Base-by-base conservation (phyloP, 2,113 vertebrate species). In the Conger conger region DNA sequence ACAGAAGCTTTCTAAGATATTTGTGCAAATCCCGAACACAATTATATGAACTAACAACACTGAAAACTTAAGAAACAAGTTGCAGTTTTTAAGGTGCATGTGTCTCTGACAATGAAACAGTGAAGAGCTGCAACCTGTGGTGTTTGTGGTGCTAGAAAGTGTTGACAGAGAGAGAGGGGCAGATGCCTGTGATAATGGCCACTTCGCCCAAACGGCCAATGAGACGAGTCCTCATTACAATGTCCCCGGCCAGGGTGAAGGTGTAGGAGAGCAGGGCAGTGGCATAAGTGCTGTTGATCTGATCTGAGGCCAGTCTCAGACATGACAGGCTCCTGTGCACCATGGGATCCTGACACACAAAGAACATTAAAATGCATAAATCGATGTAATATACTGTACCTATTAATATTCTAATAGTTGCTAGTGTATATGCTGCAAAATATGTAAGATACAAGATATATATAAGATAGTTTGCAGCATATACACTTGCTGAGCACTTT, bases 201-300 rank as follows among this genome's bases (percentile, higher is more conserved):
- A 87, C 42, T 0, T 16, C 76, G 77, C 91, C 84, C 0, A 95
- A 86, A 16, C 91, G 87, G 1, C 87, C n/a, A 54, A 94, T 86
- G 33, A 95, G 92, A 2, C 60, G 16, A 54, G 30, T 45, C 2
- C 94, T 92, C 63, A 35, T 79, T 23, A 92, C 92, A 80, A 80
- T 85, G 80, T 96, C 94, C 68, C 92, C 93, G 40, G 96, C 95
- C 90, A 98, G 91, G 80, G 95, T 93, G 0, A 97, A 97, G 85
- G 95, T 95, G 77, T 97, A 98, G 8, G 96, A 94, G 88, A 97
- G 68, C 82, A 97, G 91, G 0, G 96, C 96, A 83, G 96, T 94
- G 3, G 94, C 94, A 85, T 97, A 96, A 53, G 92, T 87, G 86
- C 94, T 93, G 85, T 86, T 86, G 57, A 91, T 36, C 84, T 84